Base-by-base conservation (phyloP, 2,888 invertebrate genomes). In the Heliconius charithonia region DNA sequence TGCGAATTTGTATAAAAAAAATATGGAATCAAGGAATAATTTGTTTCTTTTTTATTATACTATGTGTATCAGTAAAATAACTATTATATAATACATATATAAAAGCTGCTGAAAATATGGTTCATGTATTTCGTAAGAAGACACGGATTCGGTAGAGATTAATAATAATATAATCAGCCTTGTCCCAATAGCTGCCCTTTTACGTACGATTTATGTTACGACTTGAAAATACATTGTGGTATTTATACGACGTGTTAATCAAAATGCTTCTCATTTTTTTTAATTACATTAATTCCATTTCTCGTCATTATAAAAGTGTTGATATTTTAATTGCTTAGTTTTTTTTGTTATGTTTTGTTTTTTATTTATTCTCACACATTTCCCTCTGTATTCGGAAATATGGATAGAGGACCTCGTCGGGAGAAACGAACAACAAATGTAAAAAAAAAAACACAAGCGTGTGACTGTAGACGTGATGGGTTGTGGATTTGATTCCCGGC, bases 191-290 rank as follows among this genome's bases (percentile, higher is more conserved):
- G 76, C 56, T 70, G 59, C 37, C 81, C 81, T 76, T 81, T 71
- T 75, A 77, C 78, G 73, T 75, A 79, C 77, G 77, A 75, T 77
- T 76, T 71, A 78, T 67, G 62, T 41, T 29, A 72, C 41, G 76
- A 67, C 75, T 77, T 56, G 51, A 77, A 77, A 72, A 75, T 66
- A 69, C 62, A 59, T 62, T 25, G 27, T 69, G 41, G 81, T 73
- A 81, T 81, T 79, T 79, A 76, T 73, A 78, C 37, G 65, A 77
- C 79, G 76, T 76, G 80, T 80, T 77, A 77, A 79, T 80, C 65
- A 80, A 74, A 75, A 81, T 80, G 66, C 75, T 56, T 56, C 22
- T 22, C 32, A 22, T 29, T 71, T 71, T n/a, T 67, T 56, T n/a
- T 13, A 71, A 56, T 71, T 22, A n/a, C 22, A 32, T 22, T 19